Conservation (phyloP, 2,113 vertebrate genomes). For the Anhinga rufa region DNA sequence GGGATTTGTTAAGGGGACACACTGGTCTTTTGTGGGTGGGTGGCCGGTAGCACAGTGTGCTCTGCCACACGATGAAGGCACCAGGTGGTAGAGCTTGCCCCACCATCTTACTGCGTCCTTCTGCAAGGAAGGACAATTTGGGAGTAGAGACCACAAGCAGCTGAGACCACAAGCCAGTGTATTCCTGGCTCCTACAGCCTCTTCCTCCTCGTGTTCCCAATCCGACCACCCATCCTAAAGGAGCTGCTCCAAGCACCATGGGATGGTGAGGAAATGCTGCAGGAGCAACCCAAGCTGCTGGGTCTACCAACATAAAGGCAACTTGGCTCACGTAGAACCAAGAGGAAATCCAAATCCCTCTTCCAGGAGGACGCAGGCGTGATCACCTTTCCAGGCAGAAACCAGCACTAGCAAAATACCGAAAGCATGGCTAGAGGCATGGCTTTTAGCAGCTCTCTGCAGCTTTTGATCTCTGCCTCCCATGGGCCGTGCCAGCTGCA, state of each 20-base stretch:
- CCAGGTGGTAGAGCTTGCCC: fast-evolving
- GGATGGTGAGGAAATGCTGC: background rate
- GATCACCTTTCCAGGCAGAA: background rate
- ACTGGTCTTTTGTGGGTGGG: background rate
- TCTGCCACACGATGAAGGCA: background rate
- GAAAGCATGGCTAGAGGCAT: fast-evolving
- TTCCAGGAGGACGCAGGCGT: background rate
- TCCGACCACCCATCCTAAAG: background rate
- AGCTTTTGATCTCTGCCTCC: background rate
- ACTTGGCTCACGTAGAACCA: too few species aligned
- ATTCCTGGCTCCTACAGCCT: background rate
- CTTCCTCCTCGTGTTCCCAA: background rate
- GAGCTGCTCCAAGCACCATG: background rate
- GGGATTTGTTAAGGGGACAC: background rate
- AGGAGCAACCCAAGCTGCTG: background rate
- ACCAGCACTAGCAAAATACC: background rate
- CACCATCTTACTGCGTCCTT: background rate
- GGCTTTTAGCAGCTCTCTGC: background rate
- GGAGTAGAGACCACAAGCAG: background rate
- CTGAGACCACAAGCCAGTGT: background rate
- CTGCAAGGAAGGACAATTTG: background rate
- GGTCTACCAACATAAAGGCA: background rate
- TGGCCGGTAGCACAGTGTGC: background rate
- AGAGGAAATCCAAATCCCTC: background rate
- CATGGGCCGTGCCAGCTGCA: background rate